phyloP scores from a whole-genome alignment of 2,888 invertebrate species.

The Mongoloraphidia duomilia region DNA sequence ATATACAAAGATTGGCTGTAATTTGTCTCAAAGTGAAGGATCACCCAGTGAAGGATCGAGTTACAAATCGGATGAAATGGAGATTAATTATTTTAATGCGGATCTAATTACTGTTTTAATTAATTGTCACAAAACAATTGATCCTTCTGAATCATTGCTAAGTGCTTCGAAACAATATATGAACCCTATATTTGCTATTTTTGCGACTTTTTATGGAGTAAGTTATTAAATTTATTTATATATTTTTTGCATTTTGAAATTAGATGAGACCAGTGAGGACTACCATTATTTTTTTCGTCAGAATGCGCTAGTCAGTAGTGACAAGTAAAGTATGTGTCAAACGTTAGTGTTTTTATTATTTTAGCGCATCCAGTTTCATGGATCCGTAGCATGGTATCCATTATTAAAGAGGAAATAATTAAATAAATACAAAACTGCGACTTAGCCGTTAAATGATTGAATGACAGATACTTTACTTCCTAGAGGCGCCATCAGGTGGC shows the following conservation, averaged over 20 bases:
- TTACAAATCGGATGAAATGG: conserved; percentile 30
- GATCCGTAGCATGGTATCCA: too few relatives aligned
- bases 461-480: too few relatives aligned
- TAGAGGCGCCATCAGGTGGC: too few relatives aligned
- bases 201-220: conserved; percentile 58
- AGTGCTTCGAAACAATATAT: conserved; percentile 40
- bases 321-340: too few relatives aligned
- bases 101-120: conserved; percentile 47
- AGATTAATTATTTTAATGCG: conserved; percentile 30
- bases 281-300: too few relatives aligned
- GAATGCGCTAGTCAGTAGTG: too few relatives aligned
- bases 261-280: too few relatives aligned
- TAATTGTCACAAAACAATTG: conserved; percentile 51
- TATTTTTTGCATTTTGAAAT: neutral
- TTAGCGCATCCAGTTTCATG: too few relatives aligned
- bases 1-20: conserved; percentile 26
- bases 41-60: conserved; percentile 24
- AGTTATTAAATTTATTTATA: conserved; percentile 9
- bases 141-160: conserved; percentile 49
- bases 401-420: too few relatives aligned
- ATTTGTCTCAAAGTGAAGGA: conserved; percentile 11
- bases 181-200: conserved; percentile 46
- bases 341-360: too few relatives aligned
- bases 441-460: too few relatives aligned
- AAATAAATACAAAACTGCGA: too few relatives aligned